These are phyloP conservation scores for Hippasteria phrygiana DNA, from an alignment of 53 echinoderm and acorn worm species.

Conservation along the genomic window DNA sequence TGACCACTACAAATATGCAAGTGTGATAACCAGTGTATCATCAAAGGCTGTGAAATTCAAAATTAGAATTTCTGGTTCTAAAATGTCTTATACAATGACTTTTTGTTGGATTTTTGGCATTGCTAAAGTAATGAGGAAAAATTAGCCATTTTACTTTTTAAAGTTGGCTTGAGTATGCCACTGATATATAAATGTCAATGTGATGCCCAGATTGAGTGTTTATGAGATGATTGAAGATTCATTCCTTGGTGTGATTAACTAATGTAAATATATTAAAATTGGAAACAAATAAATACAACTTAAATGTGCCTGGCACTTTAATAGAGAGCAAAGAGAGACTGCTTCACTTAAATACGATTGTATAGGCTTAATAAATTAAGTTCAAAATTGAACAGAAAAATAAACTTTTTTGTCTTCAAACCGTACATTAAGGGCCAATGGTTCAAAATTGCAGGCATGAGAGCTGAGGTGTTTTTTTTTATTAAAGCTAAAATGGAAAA, in stretches of 20 bases:
- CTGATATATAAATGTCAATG: too few relatives aligned
- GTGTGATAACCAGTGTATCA: too few relatives aligned
- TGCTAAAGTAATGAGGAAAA: too few relatives aligned
- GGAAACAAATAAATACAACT: conserved; percentile 29
- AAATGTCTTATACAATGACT: too few relatives aligned
- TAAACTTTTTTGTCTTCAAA: conserved; percentile 26
- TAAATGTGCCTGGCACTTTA: conserved; percentile 33
- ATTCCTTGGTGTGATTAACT: neutral
- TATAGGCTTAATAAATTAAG: conserved; percentile 60
- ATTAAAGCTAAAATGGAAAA: conserved; percentile 1
- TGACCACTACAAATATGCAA: too few relatives aligned
- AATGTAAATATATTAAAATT: neutral
- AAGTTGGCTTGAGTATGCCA: too few relatives aligned
- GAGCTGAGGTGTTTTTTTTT: conserved; percentile 39
- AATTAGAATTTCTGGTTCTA: too few relatives aligned
- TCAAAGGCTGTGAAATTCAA: too few relatives aligned
- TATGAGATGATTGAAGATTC: neutral
- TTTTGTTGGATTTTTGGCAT: too few relatives aligned
- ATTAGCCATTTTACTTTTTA: too few relatives aligned
- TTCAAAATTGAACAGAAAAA: conserved; percentile 56
- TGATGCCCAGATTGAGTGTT: too few relatives aligned
- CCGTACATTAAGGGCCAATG: conserved; percentile 2
- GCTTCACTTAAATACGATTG: conserved; percentile 47
- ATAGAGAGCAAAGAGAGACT: neutral
- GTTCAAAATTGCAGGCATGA: conserved; percentile 16